A percentile compares a stretch with the other conserved stretches of the same genome.
Conservation (phyloP, 2,113 vertebrate genomes). For the Meriones unguiculatus region DNA sequence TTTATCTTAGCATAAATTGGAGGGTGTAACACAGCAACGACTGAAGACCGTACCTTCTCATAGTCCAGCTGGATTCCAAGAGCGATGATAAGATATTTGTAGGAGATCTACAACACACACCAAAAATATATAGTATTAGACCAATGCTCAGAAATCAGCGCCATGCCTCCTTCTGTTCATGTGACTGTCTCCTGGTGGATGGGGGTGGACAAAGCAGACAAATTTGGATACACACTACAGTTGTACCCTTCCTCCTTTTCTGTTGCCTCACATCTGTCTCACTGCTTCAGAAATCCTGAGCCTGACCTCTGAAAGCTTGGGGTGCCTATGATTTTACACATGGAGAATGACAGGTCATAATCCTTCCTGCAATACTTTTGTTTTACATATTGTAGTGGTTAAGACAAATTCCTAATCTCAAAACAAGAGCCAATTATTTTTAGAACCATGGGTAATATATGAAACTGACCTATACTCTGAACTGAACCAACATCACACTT, state of each 20-base stretch:
- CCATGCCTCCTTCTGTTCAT: not conserved
- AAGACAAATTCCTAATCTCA: conserved; percentile 7
- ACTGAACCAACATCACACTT: not conserved
- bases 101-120: conserved; percentile 90
- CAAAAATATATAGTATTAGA: conserved; percentile 52
- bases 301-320: not conserved
- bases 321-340: not conserved
- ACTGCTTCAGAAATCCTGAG: not conserved
- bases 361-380: not conserved
- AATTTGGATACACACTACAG: accelerated
- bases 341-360: not conserved
- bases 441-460: not conserved
- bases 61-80: conserved; percentile 96
- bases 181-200: not conserved
- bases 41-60: conserved; percentile 91
- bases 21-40: not conserved
- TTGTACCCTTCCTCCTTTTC: not conserved
- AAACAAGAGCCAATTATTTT: not conserved
- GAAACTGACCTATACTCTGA: not conserved
- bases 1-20: conserved; percentile 17
- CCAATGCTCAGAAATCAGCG: not conserved
- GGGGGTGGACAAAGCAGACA: not conserved
- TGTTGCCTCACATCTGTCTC: not conserved
- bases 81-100: conserved; percentile 97
- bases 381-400: not conserved